Conservation (phyloP, 2,797 vertebrate genomes). For the Pristis pectinata region DNA sequence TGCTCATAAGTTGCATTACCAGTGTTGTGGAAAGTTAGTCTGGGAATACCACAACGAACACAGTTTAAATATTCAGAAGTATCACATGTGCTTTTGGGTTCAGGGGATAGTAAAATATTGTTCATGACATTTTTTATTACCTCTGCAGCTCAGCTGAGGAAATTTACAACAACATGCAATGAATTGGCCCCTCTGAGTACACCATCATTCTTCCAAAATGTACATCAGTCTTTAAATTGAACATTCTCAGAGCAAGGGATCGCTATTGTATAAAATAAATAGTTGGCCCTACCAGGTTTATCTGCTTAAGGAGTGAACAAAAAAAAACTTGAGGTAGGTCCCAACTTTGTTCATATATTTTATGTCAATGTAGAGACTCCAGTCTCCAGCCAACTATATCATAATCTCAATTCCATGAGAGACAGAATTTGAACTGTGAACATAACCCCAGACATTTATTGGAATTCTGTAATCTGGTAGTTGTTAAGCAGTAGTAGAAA, state of each 20-base stretch:
- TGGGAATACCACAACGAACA: neutral
- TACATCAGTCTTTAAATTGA: neutral
- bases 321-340: neutral
- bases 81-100: conserved; percentile 2
- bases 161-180: neutral
- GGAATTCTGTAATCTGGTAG: neutral
- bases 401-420: neutral
- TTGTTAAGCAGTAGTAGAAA: neutral
- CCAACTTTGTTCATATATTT: no score
- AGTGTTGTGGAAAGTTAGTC: neutral
- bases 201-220: neutral
- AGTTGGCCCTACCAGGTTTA: neutral
- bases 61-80: conserved; percentile 4
- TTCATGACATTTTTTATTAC: conserved; percentile 23
- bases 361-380: neutral
- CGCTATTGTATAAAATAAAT: neutral
- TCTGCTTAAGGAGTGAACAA: neutral
- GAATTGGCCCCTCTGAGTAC: neutral
- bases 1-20: neutral
- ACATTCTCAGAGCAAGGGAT: neutral
- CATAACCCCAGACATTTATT: neutral
- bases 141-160: neutral
- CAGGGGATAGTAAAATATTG: neutral
- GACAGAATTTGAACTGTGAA: neutral
- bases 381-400: neutral